Evolutionary conservation across 2,113 vertebrate species (phyloP).

Genomic region (Ceuthmochares aereus): DNA sequence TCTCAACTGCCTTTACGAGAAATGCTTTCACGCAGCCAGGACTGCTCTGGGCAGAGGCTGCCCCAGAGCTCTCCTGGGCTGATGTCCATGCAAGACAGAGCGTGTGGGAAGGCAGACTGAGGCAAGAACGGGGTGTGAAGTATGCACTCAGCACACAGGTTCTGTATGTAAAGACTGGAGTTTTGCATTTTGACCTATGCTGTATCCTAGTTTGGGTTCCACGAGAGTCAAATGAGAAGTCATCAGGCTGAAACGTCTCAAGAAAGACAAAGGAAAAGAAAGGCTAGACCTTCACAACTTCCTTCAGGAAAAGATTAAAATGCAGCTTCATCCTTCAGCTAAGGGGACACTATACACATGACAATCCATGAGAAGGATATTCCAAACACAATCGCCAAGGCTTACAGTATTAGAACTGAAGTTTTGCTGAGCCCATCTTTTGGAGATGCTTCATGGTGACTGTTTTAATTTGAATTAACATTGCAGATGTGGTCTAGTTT

Average conservation of each 20-base stretch:
- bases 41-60: not conserved
- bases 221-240: not conserved
- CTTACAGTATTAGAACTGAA: not conserved
- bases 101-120: not conserved
- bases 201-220: not conserved
- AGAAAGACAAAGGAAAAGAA: not conserved
- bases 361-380: not conserved
- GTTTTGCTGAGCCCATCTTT: not conserved
- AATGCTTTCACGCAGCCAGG: not conserved
- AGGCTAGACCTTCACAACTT: not conserved
- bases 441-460: not conserved
- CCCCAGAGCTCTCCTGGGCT: not conserved
- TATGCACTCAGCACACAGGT: not conserved
- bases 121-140: not conserved
- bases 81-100: not conserved
- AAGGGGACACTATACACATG: not conserved
- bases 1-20: not conserved
- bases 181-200: not conserved
- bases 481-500: not conserved
- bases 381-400: not conserved
- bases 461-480: not conserved
- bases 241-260: not conserved
- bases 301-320: not conserved
- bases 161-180: not conserved
- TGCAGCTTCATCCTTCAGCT: not conserved